phyloP scores from a whole-genome alignment of 2,888 invertebrate species.

The Dryobota labecula region DNA sequence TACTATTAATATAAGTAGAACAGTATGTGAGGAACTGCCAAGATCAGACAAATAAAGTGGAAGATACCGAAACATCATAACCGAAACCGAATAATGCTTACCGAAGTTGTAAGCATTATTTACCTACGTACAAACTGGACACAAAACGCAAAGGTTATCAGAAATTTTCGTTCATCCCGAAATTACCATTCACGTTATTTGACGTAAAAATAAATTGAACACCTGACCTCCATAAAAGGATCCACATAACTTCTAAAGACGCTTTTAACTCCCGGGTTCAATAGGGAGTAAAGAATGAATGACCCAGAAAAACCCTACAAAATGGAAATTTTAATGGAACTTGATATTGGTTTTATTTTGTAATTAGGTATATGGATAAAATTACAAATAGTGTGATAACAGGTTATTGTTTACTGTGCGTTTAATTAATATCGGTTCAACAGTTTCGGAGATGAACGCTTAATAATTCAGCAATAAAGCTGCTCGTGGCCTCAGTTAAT shows the following conservation, averaged over 20 bases:
- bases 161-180: constrained; percentile 7
- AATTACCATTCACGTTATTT: constrained; percentile 31
- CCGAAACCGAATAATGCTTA: neutral
- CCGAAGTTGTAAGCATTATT: neutral
- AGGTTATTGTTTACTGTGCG: constrained; percentile 18
- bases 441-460: constrained; percentile 41
- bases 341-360: constrained; percentile 11
- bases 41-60: neutral
- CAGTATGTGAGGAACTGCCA: neutral
- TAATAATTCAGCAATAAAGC: constrained; percentile 56
- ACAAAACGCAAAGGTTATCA: neutral
- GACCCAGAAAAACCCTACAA: constrained; percentile 35
- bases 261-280: constrained; percentile 41
- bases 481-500: constrained; percentile 30
- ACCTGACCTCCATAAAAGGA: constrained; percentile 45
- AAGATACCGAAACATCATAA: neutral
- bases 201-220: constrained; percentile 46
- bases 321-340: constrained; percentile 47
- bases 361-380: constrained; percentile 20
- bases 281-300: constrained; percentile 30
- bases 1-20: neutral
- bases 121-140: neutral
- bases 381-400: constrained; percentile 24
- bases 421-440: constrained; percentile 58
- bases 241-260: constrained; percentile 43